These are phyloP conservation scores for Drosophila chauvacae DNA, from an alignment of 1,140 invertebrate species.

Conservation along the genomic window DNA sequence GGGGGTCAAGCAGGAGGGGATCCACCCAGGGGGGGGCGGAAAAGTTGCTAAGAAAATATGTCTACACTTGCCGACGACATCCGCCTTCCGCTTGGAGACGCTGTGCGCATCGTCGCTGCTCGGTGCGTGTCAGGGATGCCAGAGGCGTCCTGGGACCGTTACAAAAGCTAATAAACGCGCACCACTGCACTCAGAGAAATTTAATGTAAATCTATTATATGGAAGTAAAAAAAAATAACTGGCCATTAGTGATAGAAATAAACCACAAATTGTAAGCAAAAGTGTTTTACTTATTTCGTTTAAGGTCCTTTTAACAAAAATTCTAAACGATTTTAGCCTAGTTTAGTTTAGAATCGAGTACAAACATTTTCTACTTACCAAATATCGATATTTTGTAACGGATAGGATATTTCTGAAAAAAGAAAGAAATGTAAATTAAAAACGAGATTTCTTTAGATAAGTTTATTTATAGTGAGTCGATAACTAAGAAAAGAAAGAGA, in stretches of 20 bases:
- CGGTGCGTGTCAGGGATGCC: slow-evolving; percentile 40
- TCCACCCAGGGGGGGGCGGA: background rate
- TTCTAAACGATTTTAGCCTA: background rate
- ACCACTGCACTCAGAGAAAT: slow-evolving; percentile 13
- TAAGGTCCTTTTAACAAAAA: too few species aligned
- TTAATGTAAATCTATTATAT: too few species aligned
- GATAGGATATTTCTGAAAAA: slow-evolving; percentile 4
- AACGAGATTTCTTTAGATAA: accelerated
- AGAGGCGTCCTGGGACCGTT: slow-evolving; percentile 37
- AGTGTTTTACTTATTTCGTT: too few species aligned
- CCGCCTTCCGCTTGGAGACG: slow-evolving; percentile 62
- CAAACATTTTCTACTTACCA: background rate
- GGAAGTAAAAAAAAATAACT: background rate
- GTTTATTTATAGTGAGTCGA: background rate
- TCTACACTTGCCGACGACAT: slow-evolving; percentile 65
- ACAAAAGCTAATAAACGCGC: slow-evolving; percentile 65
- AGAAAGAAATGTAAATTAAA: background rate
- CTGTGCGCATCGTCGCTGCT: slow-evolving; percentile 25
- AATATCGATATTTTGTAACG: background rate
- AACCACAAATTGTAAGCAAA: too few species aligned
- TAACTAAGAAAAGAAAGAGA: background rate
- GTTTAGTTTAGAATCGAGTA: background rate
- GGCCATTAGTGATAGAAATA: background rate
- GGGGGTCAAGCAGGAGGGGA: background rate
- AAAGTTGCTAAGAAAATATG: slow-evolving; percentile 76